phyloP scores from a whole-genome alignment of 2,888 invertebrate species.

The Epirrhoe alternata region DNA sequence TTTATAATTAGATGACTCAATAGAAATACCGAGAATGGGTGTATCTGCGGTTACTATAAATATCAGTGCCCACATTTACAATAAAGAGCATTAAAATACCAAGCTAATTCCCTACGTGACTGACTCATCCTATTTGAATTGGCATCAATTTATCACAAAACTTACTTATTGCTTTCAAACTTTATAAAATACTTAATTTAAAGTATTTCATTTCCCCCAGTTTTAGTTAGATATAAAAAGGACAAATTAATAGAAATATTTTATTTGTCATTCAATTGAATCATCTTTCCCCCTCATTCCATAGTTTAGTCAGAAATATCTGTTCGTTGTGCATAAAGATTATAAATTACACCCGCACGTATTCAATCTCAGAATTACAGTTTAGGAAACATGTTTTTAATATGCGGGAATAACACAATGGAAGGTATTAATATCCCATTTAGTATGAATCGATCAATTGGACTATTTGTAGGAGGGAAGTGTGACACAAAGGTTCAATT shows the following conservation, averaged over 20 bases:
- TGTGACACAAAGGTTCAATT: constrained; percentile 69
- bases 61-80: constrained; percentile 10
- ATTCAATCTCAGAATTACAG: constrained; percentile 17
- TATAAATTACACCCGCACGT: constrained; percentile 16
- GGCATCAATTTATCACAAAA: too few relatives aligned
- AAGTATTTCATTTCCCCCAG: too few relatives aligned
- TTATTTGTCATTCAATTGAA: neutral
- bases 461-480: constrained; percentile 72
- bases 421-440: constrained; percentile 61
- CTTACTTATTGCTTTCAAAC: too few relatives aligned
- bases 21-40: constrained; percentile 13
- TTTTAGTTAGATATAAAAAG: neutral
- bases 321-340: constrained; percentile 13
- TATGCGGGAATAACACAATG: constrained; percentile 29
- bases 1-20: constrained; percentile 9
- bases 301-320: constrained; percentile 15
- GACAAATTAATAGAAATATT: neutral
- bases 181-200: neutral
- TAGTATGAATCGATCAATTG: constrained; percentile 66
- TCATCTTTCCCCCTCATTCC: neutral
- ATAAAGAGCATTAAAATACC: constrained; percentile 14
- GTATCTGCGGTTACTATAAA: constrained; percentile 18
- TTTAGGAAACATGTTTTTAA: constrained; percentile 16
- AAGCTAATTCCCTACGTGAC: constrained; percentile 14
- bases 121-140: constrained; percentile 4